Percentiles rank a stretch among this genome's conserved stretches.
Evolutionary conservation across 2,113 vertebrate species (phyloP).

Genomic region (Hipposideros armiger): DNA sequence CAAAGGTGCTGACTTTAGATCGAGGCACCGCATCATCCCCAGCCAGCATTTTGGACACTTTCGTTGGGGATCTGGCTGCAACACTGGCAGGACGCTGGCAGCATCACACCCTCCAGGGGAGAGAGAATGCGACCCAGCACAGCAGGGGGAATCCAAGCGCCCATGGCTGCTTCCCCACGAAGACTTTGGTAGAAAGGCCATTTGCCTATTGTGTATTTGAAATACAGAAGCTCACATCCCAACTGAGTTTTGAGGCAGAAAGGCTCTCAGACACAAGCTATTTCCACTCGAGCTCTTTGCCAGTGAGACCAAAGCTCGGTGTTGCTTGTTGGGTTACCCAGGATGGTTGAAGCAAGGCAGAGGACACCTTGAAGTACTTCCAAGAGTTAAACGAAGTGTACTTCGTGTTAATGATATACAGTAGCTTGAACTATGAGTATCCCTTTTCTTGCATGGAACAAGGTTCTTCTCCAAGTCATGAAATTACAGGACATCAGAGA

Average conservation of each 20-base stretch:
- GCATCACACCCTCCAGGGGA: fast-evolving
- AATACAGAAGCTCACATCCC: background rate
- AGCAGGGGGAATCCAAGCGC: background rate
- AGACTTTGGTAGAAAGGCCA: background rate
- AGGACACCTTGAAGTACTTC: background rate
- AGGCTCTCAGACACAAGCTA: background rate
- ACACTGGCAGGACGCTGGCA: fast-evolving
- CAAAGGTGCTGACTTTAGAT: conserved; percentile 48
- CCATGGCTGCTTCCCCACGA: background rate
- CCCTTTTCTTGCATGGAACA: background rate
- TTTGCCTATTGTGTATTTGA: background rate
- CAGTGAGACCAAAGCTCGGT: background rate
- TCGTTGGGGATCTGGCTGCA: background rate
- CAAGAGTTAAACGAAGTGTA: background rate
- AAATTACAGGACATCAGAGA: background rate
- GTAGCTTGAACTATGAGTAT: background rate
- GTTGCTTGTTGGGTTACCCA: background rate
- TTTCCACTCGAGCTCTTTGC: background rate
- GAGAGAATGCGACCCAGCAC: fast-evolving
- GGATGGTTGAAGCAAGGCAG: background rate
- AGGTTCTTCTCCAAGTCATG: background rate
- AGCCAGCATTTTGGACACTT: background rate
- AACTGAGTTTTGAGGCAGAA: background rate
- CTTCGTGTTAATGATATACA: background rate
- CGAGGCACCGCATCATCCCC: background rate